Percentiles rank a stretch among this genome's conserved stretches.
Conservation (phyloP, 2,888 invertebrate genomes). For the Germaria angustata region DNA sequence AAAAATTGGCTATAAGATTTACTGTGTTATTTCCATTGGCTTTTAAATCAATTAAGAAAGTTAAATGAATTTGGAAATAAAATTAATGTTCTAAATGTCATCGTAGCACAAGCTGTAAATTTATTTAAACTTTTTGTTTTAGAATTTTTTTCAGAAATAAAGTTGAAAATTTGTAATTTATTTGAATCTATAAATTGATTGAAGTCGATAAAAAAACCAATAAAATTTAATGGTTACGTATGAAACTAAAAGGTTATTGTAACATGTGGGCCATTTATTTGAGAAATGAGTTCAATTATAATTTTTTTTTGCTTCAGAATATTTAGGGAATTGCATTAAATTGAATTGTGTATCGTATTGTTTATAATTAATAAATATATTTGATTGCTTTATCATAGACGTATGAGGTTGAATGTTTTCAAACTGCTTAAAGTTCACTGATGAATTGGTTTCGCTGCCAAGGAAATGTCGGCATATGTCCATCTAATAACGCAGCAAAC, state of each 20-base stretch:
- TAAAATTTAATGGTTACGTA: background rate
- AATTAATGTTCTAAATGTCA: too few relatives aligned
- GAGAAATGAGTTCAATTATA: background rate
- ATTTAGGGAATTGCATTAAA: too few relatives aligned
- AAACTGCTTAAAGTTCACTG: too few relatives aligned
- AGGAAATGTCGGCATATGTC: too few relatives aligned
- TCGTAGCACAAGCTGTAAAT: too few relatives aligned
- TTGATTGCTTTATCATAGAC: too few relatives aligned
- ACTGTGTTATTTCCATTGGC: background rate
- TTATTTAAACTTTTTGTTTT: background rate
- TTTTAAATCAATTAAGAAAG: slow-evolving; percentile 27
- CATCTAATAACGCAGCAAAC: too few relatives aligned
- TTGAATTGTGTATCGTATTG: too few relatives aligned
- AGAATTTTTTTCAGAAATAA: background rate
- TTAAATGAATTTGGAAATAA: slow-evolving; percentile 10
- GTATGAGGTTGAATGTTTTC: too few relatives aligned
- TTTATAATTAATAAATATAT: too few relatives aligned
- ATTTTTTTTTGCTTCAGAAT: too few relatives aligned
- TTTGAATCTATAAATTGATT: background rate
- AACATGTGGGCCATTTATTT: background rate
- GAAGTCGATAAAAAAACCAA: background rate
- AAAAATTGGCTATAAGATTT: background rate
- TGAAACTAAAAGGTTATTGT: background rate
- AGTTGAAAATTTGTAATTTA: background rate
- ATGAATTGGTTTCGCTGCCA: too few relatives aligned